Conservation (phyloP, 2,113 vertebrate genomes). For the Myotis yumanensis region DNA sequence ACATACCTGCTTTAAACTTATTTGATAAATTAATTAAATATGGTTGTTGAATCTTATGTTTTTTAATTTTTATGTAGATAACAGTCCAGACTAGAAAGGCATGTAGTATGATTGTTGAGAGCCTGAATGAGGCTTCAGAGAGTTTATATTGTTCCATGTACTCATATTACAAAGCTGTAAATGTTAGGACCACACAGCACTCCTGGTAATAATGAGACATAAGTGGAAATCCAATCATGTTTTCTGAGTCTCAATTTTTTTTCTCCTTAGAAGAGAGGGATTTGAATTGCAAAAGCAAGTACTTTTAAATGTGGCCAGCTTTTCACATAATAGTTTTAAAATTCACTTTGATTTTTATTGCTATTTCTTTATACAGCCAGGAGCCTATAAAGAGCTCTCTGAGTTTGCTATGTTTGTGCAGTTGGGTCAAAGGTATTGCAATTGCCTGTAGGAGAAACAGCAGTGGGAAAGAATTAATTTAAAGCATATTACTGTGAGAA, state of each 20-base stretch:
- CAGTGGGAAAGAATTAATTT: slow-evolving; percentile 55
- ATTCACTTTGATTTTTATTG: slow-evolving; percentile 55
- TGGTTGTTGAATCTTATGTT: neutral
- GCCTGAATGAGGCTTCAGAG: neutral
- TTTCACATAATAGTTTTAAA: slow-evolving; percentile 47
- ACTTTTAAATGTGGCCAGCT: slow-evolving; percentile 24
- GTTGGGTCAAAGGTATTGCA: slow-evolving; percentile 9
- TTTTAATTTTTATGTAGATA: slow-evolving; percentile 30
- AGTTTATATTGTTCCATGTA: neutral
- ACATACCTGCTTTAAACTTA: neutral
- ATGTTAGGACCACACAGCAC: neutral
- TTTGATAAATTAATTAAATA: slow-evolving; percentile 29
- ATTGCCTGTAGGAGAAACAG: neutral
- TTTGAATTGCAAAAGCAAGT: slow-evolving; percentile 16
- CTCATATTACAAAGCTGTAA: slow-evolving; percentile 34
- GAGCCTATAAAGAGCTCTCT: neutral
- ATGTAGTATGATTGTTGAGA: neutral
- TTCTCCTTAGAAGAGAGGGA: slow-evolving; percentile 2
- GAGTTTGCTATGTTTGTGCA: neutral
- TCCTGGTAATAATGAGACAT: neutral
- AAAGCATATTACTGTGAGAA: neutral
- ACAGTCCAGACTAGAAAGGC: neutral
- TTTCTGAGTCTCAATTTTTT: neutral
- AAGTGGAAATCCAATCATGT: slow-evolving; percentile 20
- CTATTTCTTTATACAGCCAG: slow-evolving; percentile 30